These are phyloP conservation scores for Pangasianodon hypophthalmus DNA, from an alignment of 2,113 vertebrate genomes.

Conservation along the genomic window DNA sequence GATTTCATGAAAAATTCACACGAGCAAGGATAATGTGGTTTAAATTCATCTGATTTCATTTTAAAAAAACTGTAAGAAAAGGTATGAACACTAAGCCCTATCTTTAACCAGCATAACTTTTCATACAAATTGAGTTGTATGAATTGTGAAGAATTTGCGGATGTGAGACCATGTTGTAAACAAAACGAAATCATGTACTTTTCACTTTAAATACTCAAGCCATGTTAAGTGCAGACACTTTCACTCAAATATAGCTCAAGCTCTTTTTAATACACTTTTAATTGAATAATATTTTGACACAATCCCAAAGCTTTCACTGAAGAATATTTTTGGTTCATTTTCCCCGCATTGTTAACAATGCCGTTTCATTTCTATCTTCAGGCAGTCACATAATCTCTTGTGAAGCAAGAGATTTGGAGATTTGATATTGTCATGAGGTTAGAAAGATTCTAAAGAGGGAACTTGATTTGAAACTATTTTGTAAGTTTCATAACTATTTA, in stretches of 20 bases:
- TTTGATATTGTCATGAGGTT: background rate
- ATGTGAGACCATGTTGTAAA: background rate
- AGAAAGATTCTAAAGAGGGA: background rate
- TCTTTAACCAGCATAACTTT: background rate
- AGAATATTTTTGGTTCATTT: background rate
- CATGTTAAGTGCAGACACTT: background rate
- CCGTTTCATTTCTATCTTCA: background rate
- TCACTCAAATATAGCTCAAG: background rate
- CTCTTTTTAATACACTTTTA: background rate
- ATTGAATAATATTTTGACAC: background rate
- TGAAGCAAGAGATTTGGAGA: background rate
- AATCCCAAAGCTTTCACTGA: background rate
- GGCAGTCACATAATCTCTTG: background rate
- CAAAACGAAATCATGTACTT: background rate
- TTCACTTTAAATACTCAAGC: background rate
- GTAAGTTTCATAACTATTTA: constrained; percentile 14
- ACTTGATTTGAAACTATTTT: constrained; percentile 12
- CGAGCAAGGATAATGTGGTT: background rate
- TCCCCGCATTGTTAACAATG: background rate
- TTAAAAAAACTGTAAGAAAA: background rate
- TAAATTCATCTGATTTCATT: background rate
- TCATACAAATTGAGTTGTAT: background rate
- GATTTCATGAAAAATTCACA: background rate
- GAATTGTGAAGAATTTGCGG: background rate
- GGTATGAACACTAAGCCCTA: background rate